Conservation (phyloP, 2,888 invertebrate genomes). For the Euzetes globulus region DNA sequence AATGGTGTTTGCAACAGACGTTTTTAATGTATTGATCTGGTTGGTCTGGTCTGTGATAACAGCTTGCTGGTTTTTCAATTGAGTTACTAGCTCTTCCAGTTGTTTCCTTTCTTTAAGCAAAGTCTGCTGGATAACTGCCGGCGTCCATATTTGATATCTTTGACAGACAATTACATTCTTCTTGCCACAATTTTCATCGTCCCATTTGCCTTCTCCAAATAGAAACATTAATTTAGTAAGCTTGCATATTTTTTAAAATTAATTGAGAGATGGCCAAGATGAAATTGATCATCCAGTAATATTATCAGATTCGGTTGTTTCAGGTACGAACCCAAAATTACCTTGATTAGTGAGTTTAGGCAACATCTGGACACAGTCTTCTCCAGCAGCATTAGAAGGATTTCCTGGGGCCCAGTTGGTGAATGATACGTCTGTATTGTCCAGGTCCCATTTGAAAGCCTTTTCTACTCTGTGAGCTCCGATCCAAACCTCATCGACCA, state of each 20-base stretch:
- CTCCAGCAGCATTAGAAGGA: background rate
- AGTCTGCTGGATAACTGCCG: background rate
- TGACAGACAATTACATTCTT: slow-evolving; percentile 6
- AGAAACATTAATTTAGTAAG: background rate
- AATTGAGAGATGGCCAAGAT: too few species aligned
- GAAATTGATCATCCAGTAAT: too few species aligned
- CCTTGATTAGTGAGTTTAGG: background rate
- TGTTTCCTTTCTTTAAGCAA: background rate
- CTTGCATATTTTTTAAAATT: too few species aligned
- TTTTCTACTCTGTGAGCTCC: background rate
- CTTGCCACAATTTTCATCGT: background rate
- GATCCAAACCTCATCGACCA: background rate
- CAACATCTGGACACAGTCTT: background rate
- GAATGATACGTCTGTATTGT: background rate
- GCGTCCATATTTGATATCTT: background rate
- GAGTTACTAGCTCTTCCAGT: background rate
- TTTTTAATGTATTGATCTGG: background rate
- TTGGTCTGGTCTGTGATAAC: background rate
- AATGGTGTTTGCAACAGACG: background rate
- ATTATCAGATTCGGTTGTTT: too few species aligned
- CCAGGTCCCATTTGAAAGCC: background rate
- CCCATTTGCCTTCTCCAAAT: slow-evolving; percentile 3
- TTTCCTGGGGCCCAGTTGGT: background rate
- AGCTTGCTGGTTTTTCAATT: background rate
- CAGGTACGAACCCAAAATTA: too few species aligned